Evolutionary conservation across 2,113 vertebrate genomes (phyloP), one percentile per base, ranked within the genome.

Genomic region (Malurus elegans): DNA sequence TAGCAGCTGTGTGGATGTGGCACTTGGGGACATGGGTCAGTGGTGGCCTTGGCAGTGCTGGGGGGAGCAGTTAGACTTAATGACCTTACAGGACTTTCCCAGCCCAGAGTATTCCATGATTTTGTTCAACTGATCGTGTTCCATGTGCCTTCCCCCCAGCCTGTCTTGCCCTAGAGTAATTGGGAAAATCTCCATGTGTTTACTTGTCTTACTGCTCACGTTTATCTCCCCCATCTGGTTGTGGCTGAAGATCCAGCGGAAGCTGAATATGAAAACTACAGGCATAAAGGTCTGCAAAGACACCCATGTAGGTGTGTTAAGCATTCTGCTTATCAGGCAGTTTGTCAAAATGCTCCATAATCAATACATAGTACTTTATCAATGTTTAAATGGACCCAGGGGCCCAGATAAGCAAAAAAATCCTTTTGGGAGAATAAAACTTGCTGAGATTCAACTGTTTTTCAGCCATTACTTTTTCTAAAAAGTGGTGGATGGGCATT

Each of bases 1-100:
- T 7, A 32, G 10, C 21, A 34, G 26, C 14, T 0, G 0, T 50
- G 50, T 15, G 18, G 50, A 10, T 14, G 32, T 50, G 51, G 23
- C 32, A 20, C 23, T 3, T 44, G 38, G 31, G 60, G 51, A 50
- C 67, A 2, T 23, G 51, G 48, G 18, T 32, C 1, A 24, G 36
- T 42, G 50, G 18, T 65, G 75, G 34, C 66, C 57, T 21, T 71
- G 74, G 74, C 66, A 56, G 34, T 57, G 24, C 44, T 58, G 44
- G 18, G 14, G 18, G 18, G 34, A 70, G 54, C 54, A 29, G 14
- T 12, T 58, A 50, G 58, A 18, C 9, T 65, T 18, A 3, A 0
- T 42, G 45, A 38, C 26, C 26, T 51, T 6, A 10, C 26, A 88
- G 32, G 18, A 15, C 18, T 60, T 81, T 38, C 25, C 67, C 45